These are phyloP conservation scores for Acronicta psi DNA, from an alignment of 2,888 invertebrate genomes.

Conservation along the genomic window DNA sequence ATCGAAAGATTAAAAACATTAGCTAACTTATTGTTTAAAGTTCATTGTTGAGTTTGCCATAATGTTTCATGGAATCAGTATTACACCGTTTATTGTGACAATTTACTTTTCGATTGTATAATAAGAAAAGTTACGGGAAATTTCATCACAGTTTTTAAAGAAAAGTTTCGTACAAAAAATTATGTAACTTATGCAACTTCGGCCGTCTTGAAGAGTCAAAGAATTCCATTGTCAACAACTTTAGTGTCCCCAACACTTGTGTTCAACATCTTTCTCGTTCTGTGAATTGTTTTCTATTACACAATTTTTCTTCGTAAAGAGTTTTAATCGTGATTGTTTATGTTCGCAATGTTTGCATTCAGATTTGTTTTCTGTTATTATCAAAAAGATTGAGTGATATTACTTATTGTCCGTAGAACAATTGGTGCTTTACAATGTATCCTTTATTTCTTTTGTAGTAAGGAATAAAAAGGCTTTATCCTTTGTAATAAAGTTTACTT, in stretches of 20 bases:
- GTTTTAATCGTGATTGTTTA: constrained; percentile 28
- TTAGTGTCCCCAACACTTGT: constrained; percentile 10
- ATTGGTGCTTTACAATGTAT: neutral
- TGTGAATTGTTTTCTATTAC: constrained; percentile 44
- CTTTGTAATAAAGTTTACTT: neutral
- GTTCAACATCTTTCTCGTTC: constrained; percentile 40
- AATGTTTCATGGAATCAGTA: constrained; percentile 24
- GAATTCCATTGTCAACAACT: constrained; percentile 24
- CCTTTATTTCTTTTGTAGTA: neutral
- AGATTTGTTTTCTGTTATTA: constrained; percentile 15
- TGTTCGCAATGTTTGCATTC: constrained; percentile 14
- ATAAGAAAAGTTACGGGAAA: constrained; percentile 35
- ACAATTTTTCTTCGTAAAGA: constrained; percentile 32
- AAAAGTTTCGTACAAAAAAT: constrained; percentile 16
- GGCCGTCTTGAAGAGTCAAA: constrained; percentile 7
- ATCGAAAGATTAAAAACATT: constrained; percentile 23
- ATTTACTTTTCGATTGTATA: constrained; percentile 35
- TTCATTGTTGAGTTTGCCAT: constrained; percentile 21
- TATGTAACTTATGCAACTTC: constrained; percentile 38
- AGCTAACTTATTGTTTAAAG: constrained; percentile 28
- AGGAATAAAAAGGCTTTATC: neutral
- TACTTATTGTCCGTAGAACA: constrained; percentile 1
- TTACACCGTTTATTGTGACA: constrained; percentile 37
- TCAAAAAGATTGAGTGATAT: constrained; percentile 10
- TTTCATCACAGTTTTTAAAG: constrained; percentile 37